Base-by-base conservation (phyloP, 2,888 invertebrate species). In the Smittia sp. region DNA sequence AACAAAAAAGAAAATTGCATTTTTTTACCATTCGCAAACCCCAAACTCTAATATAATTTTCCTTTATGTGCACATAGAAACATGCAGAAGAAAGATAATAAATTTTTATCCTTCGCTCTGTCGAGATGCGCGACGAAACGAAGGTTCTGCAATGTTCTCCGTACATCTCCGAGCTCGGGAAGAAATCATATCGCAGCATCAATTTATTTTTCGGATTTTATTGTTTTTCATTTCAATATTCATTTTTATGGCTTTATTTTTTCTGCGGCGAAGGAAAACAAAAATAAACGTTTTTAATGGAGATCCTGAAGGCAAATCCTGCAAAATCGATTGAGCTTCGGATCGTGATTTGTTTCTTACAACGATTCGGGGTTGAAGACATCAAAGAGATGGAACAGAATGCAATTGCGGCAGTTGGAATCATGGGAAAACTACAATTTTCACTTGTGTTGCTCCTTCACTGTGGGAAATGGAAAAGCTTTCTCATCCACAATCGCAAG, bases 141-240 rank as follows among this genome's bases (percentile, higher is more conserved):
- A 22, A 22, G 58, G 58, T 22, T 22, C 15, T 58, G 22, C 18
- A 58, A 58, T 20, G 24, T 13, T 58, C 15, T 9, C n/a, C n/a
- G 2, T 58, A 3, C 24, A 7, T 4, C 7, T 2, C 24, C 15
- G 22, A 58, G 24, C n/a, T n/a, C n/a, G n/a, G 22, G 22, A 58
- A 58, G 15, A 58, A 58, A 58, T 58, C 58, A 58, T 24, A 58
- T 58, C 58, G 15, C 24, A 58, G 58, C 58, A 58, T 58, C 58
- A 58, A 58, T 58, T 58, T 24, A 4, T 58, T 58, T 58, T 58
- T 7, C 46, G 18, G 11, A 58, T 58, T 58, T 58, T 58, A 58
- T 58, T 58, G 58, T 58, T 58, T 58, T 58, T 58, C 58, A 58
- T 58, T 58, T 58, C 58, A 58, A 58, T 58, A 58, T 58, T 58